Evolutionary conservation across 2,888 invertebrate species (phyloP).

Genomic region (Nycteola revayana): DNA sequence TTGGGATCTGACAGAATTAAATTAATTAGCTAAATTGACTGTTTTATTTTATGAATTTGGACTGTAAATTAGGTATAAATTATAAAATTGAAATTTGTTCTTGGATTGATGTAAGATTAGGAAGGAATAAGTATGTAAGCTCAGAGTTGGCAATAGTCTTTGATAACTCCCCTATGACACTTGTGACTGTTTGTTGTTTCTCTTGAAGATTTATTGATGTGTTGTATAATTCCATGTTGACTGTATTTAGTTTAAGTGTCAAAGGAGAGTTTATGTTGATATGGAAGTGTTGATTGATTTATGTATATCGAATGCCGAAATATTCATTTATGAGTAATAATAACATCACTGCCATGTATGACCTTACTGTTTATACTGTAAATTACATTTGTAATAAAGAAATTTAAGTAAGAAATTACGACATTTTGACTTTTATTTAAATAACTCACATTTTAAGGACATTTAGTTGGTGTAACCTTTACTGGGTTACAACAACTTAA

Average conservation of each 20-base stretch:
- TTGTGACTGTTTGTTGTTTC: constrained; percentile 58
- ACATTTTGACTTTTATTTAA: constrained; percentile 25
- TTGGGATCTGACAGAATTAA: constrained; percentile 19
- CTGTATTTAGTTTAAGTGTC: constrained; percentile 54
- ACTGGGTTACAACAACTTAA: no score
- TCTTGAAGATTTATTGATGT: constrained; percentile 55
- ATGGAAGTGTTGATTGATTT: constrained; percentile 50
- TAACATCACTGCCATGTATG: constrained; percentile 81
- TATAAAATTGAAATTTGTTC: constrained; percentile 49
- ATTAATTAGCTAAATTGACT: constrained; percentile 34
- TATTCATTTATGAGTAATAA: constrained; percentile 47
- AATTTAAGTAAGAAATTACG: constrained; percentile 51
- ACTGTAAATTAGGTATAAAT: constrained; percentile 50
- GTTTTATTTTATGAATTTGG: constrained; percentile 38
- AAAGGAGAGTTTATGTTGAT: constrained; percentile 30
- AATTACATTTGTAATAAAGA: constrained; percentile 77
- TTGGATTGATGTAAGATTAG: constrained; percentile 56
- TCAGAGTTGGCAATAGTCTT: constrained; percentile 55
- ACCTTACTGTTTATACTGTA: constrained; percentile 81
- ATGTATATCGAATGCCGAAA: constrained; percentile 65
- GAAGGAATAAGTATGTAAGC: constrained; percentile 51
- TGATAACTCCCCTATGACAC: constrained; percentile 46
- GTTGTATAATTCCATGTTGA: constrained; percentile 70
- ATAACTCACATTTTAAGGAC: no score
- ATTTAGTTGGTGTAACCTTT: no score